Evolutionary conservation across 1,140 invertebrate genomes (phyloP).

Genomic region (Lepidurus couesii): DNA sequence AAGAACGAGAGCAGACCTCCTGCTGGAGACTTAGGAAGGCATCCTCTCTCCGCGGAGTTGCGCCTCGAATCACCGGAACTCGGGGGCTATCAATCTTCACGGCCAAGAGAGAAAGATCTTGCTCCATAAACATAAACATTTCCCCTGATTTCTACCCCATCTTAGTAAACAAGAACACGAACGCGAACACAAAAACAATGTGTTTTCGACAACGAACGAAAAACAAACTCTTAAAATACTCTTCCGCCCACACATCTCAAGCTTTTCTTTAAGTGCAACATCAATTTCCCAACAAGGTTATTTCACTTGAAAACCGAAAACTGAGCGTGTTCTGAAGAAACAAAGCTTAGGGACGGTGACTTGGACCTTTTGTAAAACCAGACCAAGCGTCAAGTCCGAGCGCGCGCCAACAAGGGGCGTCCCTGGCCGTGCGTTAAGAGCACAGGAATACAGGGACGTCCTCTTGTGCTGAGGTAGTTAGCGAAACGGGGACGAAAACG

Average conservation of each 20-base stretch:
- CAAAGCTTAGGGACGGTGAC: background rate
- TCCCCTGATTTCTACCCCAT: background rate
- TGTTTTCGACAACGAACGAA: too few species aligned
- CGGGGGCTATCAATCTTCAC: background rate
- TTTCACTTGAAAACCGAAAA: too few species aligned
- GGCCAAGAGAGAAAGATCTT: background rate
- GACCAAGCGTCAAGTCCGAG: conserved; percentile 7
- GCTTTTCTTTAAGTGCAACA: too few species aligned
- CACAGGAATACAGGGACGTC: background rate
- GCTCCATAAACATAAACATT: background rate
- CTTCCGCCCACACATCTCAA: too few species aligned
- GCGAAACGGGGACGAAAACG: conserved; percentile 11
- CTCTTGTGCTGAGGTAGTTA: conserved; percentile 17
- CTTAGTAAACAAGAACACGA: background rate
- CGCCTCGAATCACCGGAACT: conserved; percentile 12
- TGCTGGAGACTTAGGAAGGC: background rate
- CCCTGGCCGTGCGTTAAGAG: background rate
- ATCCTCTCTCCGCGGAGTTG: background rate
- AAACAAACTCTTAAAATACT: too few species aligned
- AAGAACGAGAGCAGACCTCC: background rate
- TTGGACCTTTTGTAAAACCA: background rate
- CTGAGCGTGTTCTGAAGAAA: background rate
- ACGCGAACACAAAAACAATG: background rate
- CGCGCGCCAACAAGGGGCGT: conserved; percentile 6
- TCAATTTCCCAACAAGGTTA: too few species aligned